Evolutionary conservation across 2,113 vertebrate species (phyloP), one percentile per base, ranked within the genome.

Genomic region (Kobus ellipsiprymnus): DNA sequence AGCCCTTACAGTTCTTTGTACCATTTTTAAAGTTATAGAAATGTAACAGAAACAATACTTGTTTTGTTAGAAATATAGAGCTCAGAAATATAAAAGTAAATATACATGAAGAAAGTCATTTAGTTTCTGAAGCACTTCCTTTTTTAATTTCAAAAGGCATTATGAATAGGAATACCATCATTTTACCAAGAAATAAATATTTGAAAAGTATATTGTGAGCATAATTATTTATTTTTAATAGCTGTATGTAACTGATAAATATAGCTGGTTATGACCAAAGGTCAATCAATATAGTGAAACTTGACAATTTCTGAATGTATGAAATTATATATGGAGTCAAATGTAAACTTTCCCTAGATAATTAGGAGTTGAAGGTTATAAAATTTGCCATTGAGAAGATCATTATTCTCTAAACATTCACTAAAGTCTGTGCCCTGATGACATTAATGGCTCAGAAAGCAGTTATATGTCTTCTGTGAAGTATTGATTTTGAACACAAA

Each of bases 151-250:
- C 55, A 96, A 12, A 95, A 13, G 9, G 12, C 7, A 60, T 77
- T 97, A n/a, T 60, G 36, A 62, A 36, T 90, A 40, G 23, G 60
- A 95, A 93, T 62, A 87, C 52, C 30, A 86, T 64, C 5, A 36
- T 97, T 96, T 95, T 62, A 90, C 92, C 3, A 82, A 67, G 81
- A 86, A 67, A 21, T 67, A 96, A 93, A 59, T 82, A 52, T 1
- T 21, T 94, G 86, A 87, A 78, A 91, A 89, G 85, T 96, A 95
- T 81, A 29, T 55, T 67, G 14, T 77, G 57, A 82, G 52, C 3
- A 5, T 71, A 96, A 98, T 98, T 96, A 95, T 57, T 94, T 96
- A 90, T 97, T 97, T 96, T 50, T 77, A 74, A 62, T 80, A 82
- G 77, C 30, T 82, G 8, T 91, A 33, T 60, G 0, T 80, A 80